phyloP scores from a whole-genome alignment of 2,797 vertebrate genomes.

The Catostomus latipinnis region DNA sequence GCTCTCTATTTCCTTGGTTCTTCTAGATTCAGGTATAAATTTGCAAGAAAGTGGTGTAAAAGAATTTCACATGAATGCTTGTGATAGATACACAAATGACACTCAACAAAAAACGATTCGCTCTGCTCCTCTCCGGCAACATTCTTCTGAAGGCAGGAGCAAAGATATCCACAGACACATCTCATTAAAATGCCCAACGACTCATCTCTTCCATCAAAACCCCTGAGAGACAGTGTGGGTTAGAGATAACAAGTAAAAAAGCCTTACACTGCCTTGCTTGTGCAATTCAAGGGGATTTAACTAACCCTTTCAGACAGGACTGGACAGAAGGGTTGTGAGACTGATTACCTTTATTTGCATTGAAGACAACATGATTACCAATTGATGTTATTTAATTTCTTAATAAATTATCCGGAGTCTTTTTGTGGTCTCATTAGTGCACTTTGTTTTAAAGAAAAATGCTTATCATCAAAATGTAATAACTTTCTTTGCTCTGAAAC shows the following conservation, averaged over 20 bases:
- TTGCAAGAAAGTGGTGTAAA: slow-evolving; percentile 4
- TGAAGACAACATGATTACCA: too few relatives aligned
- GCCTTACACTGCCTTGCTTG: not conserved
- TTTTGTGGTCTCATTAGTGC: too few relatives aligned
- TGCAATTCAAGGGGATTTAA: slow-evolving; percentile 4
- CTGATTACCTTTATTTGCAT: not conserved
- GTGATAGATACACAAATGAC: slow-evolving; percentile 5
- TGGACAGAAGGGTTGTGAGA: not conserved
- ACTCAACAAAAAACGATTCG: not conserved
- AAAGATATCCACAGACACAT: slow-evolving; percentile 24
- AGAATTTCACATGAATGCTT: slow-evolving; percentile 7
- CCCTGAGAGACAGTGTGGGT: slow-evolving; percentile 2
- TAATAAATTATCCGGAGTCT: too few relatives aligned
- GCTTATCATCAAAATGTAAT: too few relatives aligned
- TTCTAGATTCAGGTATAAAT: slow-evolving; percentile 11
- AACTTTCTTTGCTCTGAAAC: too few relatives aligned
- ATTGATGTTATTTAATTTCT: too few relatives aligned
- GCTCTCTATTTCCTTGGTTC: slow-evolving; percentile 1
- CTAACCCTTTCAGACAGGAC: slow-evolving; percentile 1
- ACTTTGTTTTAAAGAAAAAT: too few relatives aligned
- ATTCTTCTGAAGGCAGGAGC: slow-evolving; percentile 10
- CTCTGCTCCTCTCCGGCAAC: not conserved
- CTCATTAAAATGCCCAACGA: slow-evolving; percentile 14
- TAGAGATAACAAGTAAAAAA: not conserved
- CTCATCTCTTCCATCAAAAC: slow-evolving; percentile 5